Evolutionary conservation across 2,113 vertebrate genomes (phyloP).

Genomic region (Calyptomena viridis): DNA sequence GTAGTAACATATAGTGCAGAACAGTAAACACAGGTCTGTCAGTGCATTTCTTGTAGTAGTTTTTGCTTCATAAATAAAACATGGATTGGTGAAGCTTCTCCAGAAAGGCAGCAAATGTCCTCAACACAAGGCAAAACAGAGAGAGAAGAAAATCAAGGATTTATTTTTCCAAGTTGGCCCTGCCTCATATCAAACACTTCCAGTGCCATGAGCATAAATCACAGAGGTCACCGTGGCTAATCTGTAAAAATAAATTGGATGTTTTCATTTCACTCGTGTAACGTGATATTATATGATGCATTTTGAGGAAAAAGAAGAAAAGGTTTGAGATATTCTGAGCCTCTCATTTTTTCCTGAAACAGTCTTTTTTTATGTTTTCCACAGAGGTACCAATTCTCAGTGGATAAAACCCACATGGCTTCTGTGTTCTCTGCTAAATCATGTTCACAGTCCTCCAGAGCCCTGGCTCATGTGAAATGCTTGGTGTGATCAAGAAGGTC

Average conservation of each 20-base stretch:
- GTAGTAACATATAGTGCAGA: constrained; percentile 18
- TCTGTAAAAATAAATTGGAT: constrained; percentile 48
- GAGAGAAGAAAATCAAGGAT: neutral
- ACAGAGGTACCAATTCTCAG: neutral
- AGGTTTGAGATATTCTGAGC: neutral
- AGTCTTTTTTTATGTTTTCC: neutral
- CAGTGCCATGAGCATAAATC: neutral
- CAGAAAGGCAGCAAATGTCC: neutral
- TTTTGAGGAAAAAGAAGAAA: neutral
- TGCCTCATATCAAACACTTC: constrained; percentile 39
- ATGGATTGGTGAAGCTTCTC: neutral
- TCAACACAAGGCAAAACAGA: neutral
- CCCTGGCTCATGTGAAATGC: neutral
- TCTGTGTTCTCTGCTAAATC: neutral
- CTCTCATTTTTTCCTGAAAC: neutral
- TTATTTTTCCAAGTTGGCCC: constrained; percentile 17
- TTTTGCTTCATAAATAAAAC: neutral
- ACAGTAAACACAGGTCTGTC: neutral
- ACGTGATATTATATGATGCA: neutral
- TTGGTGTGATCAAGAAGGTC: neutral
- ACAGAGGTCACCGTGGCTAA: constrained; percentile 8
- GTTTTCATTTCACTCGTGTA: constrained; percentile 9
- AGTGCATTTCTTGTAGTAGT: neutral
- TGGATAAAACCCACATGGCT: neutral
- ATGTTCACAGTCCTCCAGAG: neutral